phyloP scores from a whole-genome alignment of 2,797 vertebrate genomes.

The Psittacula echo region DNA sequence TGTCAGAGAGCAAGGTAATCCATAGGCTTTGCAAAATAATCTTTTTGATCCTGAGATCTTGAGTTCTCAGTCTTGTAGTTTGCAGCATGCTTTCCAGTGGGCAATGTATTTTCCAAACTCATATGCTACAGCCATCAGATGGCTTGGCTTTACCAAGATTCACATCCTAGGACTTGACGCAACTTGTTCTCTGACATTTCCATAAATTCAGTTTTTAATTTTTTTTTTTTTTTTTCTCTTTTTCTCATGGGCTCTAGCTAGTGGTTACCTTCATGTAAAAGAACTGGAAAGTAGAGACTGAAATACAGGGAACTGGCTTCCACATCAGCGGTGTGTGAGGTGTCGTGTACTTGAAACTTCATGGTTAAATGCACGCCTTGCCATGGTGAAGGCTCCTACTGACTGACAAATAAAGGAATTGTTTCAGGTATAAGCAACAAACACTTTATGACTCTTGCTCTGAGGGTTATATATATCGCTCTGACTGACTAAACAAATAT shows the following conservation, averaged over 20 bases:
- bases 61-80: neutral
- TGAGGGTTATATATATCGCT: neutral
- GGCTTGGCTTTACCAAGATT: neutral
- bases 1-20: neutral
- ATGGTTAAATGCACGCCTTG: neutral
- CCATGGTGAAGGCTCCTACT: neutral
- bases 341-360: rapidly evolving
- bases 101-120: neutral
- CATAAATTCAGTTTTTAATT: neutral
- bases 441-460: neutral
- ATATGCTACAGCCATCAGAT: neutral
- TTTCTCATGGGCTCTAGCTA: neutral
- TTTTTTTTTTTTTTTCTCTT: neutral
- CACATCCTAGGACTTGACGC: rapidly evolving
- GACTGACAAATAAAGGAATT: neutral
- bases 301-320: neutral
- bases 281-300: neutral
- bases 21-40: neutral
- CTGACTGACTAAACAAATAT: neutral
- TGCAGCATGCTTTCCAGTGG: neutral
- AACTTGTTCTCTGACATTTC: neutral
- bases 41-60: neutral
- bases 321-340: neutral
- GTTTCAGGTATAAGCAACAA: neutral
- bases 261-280: neutral